Evolutionary conservation across 2,113 vertebrate genomes (phyloP), one percentile per base, ranked within the genome.

Genomic region (Leptodactylus fuscus): DNA sequence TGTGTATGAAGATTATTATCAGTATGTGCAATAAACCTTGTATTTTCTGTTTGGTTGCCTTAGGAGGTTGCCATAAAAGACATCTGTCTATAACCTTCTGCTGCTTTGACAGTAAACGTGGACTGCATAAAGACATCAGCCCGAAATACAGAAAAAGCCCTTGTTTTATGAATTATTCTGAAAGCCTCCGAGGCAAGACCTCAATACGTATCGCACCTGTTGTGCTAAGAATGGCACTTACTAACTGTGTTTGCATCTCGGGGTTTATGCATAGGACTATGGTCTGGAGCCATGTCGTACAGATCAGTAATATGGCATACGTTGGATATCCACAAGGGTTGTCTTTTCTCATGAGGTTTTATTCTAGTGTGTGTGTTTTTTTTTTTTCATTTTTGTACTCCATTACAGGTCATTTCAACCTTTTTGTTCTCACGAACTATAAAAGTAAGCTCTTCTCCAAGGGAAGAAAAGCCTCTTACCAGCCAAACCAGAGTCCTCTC

Each of bases 21-120:
- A 15, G 5, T 16, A 12, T 10, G 15, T n/a, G 60, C 29, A 29
- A 69, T 65, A 81, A 81, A 81, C 18, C 53, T 10, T 51, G 20
- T 51, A 51, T 34, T 36, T 51, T 34, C 24, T 48, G 32, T 67
- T 34, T 36, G 46, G 15, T 71, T 71, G 81, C 62, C 32, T 65
- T 53, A 53, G 81, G 65, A 82, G 78, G 24, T 81, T 67, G n/a
- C 24, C 34, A 81, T 81, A 70, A 70, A 49, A 49, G 32, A 81
- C 80, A 81, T 70, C 80, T 81, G 80, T 51, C 79, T 32, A 3
- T 34, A 48, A 67, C 60, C 27, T 32, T 53, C 2, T 10, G n/a
- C n/a, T n/a, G n/a, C n/a, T n/a, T 82, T 71, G 69, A 82, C n/a
- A n/a, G n/a, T n/a, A 82, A 82, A 82, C 48, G 15, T 34, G n/a